phyloP scores from a whole-genome alignment of 2,113 vertebrate genomes.

The Neoarius graeffei region DNA sequence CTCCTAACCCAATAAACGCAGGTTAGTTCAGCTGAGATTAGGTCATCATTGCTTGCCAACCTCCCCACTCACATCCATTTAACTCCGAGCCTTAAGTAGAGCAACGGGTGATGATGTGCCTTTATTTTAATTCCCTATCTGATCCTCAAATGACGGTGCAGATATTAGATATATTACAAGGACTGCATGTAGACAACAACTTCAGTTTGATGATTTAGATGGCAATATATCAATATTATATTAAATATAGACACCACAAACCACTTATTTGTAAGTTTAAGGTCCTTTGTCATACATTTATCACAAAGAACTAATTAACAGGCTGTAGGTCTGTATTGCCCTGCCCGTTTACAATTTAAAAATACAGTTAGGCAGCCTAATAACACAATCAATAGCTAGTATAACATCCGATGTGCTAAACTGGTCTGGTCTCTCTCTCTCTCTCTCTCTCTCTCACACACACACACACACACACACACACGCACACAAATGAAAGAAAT shows the following conservation, averaged over 20 bases:
- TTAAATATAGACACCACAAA: not conserved
- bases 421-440: not conserved
- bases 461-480: not conserved
- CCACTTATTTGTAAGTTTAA: not conserved
- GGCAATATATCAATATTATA: not conserved
- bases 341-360: not conserved
- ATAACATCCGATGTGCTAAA: not conserved
- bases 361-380: not conserved
- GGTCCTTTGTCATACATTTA: not conserved
- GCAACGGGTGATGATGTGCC: conserved; percentile 51
- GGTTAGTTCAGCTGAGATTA: conserved; percentile 75
- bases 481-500: not conserved
- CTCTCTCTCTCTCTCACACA: not conserved
- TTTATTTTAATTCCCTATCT: conserved; percentile 58
- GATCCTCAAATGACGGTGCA: conserved; percentile 31
- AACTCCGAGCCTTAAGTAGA: conserved; percentile 64
- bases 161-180: conserved; percentile 26
- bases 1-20: conserved; percentile 73
- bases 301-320: not conserved
- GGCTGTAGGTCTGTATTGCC: not conserved
- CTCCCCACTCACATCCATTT: conserved; percentile 67
- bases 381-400: not conserved
- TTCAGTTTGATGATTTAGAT: not conserved
- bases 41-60: conserved; percentile 64
- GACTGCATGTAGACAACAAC: conserved; percentile 62